phyloP scores from a whole-genome alignment of 2,888 invertebrate species.

The Stenurella melanura region DNA sequence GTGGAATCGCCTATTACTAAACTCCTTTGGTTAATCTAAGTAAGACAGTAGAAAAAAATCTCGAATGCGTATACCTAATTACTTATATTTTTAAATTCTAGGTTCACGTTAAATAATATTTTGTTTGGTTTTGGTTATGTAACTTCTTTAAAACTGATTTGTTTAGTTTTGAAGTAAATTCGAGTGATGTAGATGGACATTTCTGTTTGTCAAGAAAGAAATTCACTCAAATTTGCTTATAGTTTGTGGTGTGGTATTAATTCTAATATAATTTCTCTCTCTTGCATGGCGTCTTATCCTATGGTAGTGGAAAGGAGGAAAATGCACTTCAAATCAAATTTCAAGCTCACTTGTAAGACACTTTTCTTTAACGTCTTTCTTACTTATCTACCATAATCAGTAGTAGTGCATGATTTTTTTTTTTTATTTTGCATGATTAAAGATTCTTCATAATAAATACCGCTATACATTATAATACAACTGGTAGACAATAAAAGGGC shows the following conservation, averaged over 20 bases:
- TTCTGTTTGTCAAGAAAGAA: neutral
- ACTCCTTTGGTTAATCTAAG: too few species aligned
- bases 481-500: constrained; percentile 7
- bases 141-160: constrained; percentile 23
- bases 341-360: constrained; percentile 80
- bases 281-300: constrained; percentile 77
- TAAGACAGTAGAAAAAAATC: too few species aligned
- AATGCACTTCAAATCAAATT: constrained; percentile 81
- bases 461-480: neutral
- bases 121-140: constrained; percentile 40
- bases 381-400: constrained; percentile 47
- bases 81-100: constrained; percentile 14
- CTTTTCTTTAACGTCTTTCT: constrained; percentile 58
- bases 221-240: constrained; percentile 42
- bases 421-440: constrained; percentile 61
- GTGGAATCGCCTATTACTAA: too few species aligned
- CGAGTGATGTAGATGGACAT: constrained; percentile 15
- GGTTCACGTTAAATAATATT: constrained; percentile 2
- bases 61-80: too few species aligned
- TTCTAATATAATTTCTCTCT: constrained; percentile 74
- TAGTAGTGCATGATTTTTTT: constrained; percentile 48
- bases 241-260: constrained; percentile 62
- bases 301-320: constrained; percentile 80
- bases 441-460: neutral
- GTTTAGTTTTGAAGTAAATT: constrained; percentile 33